Base-by-base conservation (phyloP, 2,113 vertebrate genomes). In the Actenoides hombroni region DNA sequence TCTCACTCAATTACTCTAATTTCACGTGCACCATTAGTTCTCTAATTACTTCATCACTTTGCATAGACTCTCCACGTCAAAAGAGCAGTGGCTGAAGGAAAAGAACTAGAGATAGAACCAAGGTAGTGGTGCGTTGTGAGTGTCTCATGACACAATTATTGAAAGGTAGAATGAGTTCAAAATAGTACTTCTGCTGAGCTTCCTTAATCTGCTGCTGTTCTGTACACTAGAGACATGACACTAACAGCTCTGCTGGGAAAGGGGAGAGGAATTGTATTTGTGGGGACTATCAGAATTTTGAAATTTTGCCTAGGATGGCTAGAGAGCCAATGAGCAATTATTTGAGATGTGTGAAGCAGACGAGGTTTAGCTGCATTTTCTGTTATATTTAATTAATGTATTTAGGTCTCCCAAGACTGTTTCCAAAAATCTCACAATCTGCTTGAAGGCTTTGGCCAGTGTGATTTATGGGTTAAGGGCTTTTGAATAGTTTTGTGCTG, bases 381-480 rank as follows among this genome's bases (percentile, higher is more conserved):
- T 79, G 8, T 70, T 91, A 90, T 84, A 77, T 89, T 44, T 81
- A 83, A 89, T 92, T 61, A 81, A 92, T 63, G 31, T 89, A 42
- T 92, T 88, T 94, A 92, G 61, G 67, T 93, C 42, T 95, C 69
- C 48, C 69, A 83, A 76, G 81, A 75, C 53, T 70, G 9, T 70
- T 92, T 80, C 69, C 40, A 90, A 44, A 89, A 87, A 44, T 92
- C 60, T 85, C n/a, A 39, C 65, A 69, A 8, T 82, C 51, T 70
- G 20, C 80, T 70, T 90, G 83, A 92, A 94, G 65, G 70, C 60
- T 86, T 97, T 91, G 92, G 85, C 64, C 48, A 37, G 21, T 64
- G 57, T 39, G 75, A 54, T 83, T 88, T 83, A 51, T 75, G 60
- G 68, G 71, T 88, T 94, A 78, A 80, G 60, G 73, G 59, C 74